Evolutionary conservation across 2,797 vertebrate genomes (phyloP).

Genomic region (Gobionotothen gibberifrons): DNA sequence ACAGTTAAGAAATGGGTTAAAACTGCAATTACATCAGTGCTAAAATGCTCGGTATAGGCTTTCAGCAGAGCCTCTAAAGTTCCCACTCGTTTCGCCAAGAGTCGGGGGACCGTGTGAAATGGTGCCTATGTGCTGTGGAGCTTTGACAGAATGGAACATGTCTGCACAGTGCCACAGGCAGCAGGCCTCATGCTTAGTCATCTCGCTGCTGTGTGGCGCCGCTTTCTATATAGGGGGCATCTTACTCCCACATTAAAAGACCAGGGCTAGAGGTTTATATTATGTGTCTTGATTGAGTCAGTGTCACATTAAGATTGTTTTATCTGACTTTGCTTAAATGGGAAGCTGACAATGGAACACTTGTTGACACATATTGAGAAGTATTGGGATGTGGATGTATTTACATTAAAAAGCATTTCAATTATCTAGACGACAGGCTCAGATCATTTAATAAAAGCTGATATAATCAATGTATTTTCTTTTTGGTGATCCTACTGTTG

Average conservation of each 20-base stretch:
- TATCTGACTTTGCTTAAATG: neutral
- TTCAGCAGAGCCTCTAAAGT: constrained; percentile 57
- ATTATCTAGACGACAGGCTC: neutral
- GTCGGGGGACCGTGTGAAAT: constrained; percentile 73
- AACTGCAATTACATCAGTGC: constrained; percentile 20
- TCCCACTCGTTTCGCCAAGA: constrained; percentile 68
- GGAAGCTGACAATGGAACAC: neutral
- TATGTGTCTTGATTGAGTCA: constrained; percentile 39
- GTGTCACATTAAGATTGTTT: constrained; percentile 1
- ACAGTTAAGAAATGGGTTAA: constrained; percentile 3
- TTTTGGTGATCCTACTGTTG: neutral
- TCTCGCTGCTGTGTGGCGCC: constrained; percentile 54
- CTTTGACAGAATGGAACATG: constrained; percentile 82
- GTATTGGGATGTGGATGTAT: neutral
- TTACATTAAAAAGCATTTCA: neutral
- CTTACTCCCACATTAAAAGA: constrained; percentile 30
- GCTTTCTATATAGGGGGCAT: constrained; percentile 38
- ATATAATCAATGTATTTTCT: neutral
- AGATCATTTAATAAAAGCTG: neutral
- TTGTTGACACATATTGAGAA: neutral
- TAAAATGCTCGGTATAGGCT: constrained; percentile 33
- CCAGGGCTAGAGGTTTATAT: neutral
- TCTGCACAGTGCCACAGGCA: constrained; percentile 74
- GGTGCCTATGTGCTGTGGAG: constrained; percentile 69
- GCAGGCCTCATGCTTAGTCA: constrained; percentile 74